A percentile compares a stretch with the other conserved stretches of the same genome.
phyloP scores from a whole-genome alignment of 2,888 invertebrate species.

The Eustalomyia histrio region DNA sequence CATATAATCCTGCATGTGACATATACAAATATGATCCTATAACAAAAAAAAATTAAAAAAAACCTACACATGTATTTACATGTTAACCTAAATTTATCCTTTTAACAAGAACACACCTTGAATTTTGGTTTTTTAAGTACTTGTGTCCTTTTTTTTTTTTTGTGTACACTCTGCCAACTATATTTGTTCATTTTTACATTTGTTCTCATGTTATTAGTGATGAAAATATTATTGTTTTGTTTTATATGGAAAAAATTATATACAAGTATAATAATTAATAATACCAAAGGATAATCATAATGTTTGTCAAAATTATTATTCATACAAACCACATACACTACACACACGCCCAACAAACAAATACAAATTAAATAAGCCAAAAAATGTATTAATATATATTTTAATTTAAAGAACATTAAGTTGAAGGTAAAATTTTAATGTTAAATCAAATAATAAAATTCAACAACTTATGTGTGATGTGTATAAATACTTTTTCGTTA shows the following conservation, averaged over 20 bases:
- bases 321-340: neutral
- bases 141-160: neutral
- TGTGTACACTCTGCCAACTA: constrained; percentile 5
- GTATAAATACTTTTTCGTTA: too few relatives aligned
- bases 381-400: too few relatives aligned
- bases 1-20: constrained; percentile 53
- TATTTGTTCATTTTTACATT: constrained; percentile 13
- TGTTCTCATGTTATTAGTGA: constrained; percentile 23
- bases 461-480: too few relatives aligned
- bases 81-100: constrained; percentile 35
- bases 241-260: neutral
- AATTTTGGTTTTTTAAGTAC: constrained; percentile 20
- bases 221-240: constrained; percentile 25
- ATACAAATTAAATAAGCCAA: too few relatives aligned
- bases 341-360: too few relatives aligned
- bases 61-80: constrained; percentile 1
- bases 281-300: constrained; percentile 55
- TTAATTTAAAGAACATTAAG: constrained; percentile 12
- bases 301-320: constrained; percentile 43
- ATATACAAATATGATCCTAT: constrained; percentile 43
- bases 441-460: constrained; percentile 38
- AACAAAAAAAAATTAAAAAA: neutral
- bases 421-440: constrained; percentile 11
- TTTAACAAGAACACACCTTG: constrained; percentile 55
- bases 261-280: constrained; percentile 49